These are phyloP conservation scores for Drosophila ercepeae DNA, from an alignment of 1,140 invertebrate genomes.

Conservation along the genomic window DNA sequence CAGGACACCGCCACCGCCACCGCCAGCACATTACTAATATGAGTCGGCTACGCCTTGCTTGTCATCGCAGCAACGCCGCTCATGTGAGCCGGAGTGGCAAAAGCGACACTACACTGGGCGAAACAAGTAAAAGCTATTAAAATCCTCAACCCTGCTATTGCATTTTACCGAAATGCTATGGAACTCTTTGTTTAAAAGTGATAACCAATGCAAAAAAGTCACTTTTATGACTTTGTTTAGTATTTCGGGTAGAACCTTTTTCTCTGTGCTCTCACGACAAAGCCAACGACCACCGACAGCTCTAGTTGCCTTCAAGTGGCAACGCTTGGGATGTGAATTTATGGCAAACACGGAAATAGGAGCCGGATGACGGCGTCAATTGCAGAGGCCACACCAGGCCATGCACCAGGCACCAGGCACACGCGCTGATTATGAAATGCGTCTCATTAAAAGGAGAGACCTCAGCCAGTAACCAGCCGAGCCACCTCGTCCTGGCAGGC, in stretches of 20 bases:
- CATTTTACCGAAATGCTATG: too few relatives aligned
- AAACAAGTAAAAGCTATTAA: too few relatives aligned
- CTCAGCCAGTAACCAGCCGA: conserved; percentile 13
- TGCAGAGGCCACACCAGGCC: conserved; percentile 36
- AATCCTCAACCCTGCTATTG: too few relatives aligned
- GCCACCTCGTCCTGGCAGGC: conserved; percentile 12
- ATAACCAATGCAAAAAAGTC: too few relatives aligned
- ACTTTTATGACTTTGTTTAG: too few relatives aligned
- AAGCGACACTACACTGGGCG: conserved; percentile 4
- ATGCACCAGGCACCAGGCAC: conserved; percentile 41
- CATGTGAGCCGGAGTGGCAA: conserved; percentile 36
- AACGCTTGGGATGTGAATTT: conserved; percentile 59
- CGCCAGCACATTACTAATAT: conserved; percentile 51
- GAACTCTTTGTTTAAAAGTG: too few relatives aligned
- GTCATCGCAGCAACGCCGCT: conserved; percentile 51
- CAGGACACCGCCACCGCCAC: too few relatives aligned
- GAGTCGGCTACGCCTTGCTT: conserved; percentile 44
- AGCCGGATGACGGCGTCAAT: conserved; percentile 61
- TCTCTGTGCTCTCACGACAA: background rate
- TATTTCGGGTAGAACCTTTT: background rate
- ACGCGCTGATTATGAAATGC: conserved; percentile 76
- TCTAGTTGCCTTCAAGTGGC: conserved; percentile 71
- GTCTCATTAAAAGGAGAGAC: conserved; percentile 71
- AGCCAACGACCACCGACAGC: conserved; percentile 26
- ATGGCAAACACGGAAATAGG: conserved; percentile 73